These are phyloP conservation scores for Aquatica leii DNA, from an alignment of 2,888 invertebrate genomes.

Conservation along the genomic window DNA sequence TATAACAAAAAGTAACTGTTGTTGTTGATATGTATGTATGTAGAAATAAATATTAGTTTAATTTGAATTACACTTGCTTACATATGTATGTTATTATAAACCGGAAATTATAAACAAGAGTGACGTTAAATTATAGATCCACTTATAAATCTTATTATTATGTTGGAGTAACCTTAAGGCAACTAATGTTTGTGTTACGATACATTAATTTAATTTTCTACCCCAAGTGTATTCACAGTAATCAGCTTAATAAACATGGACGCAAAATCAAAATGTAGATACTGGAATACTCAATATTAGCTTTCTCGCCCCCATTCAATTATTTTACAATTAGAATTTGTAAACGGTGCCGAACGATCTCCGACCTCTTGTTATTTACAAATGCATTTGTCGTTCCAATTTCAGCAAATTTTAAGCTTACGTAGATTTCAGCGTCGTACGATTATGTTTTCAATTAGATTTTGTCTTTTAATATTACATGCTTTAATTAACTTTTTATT, in stretches of 20 bases:
- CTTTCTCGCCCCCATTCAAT: conserved; percentile 1
- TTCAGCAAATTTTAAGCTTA: too few relatives aligned
- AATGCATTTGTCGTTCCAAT: too few relatives aligned
- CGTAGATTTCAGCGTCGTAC: too few relatives aligned
- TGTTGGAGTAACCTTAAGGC: conserved; percentile 11
- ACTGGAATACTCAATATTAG: conserved; percentile 12
- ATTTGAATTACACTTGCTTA: not conserved
- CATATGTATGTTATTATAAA: not conserved
- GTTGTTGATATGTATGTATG: not conserved
- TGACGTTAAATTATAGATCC: not conserved
- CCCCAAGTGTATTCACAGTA: conserved; percentile 15
- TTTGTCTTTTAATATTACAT: too few relatives aligned
- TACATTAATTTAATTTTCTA: conserved; percentile 21
- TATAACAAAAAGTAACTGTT: conserved; percentile 18
- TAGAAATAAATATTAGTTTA: not conserved
- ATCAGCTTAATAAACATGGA: conserved; percentile 21
- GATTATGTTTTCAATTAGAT: too few relatives aligned
- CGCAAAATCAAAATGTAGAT: conserved; percentile 14
- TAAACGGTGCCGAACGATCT: not conserved
- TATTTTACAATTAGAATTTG: conserved; percentile 7
- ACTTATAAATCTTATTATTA: conserved; percentile 14
- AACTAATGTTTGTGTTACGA: conserved; percentile 16
- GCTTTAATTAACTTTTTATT: too few relatives aligned
- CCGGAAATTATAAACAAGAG: not conserved
- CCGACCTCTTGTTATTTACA: too few relatives aligned